phyloP scores from a whole-genome alignment of 2,888 invertebrate species.

The Brachycybe producta region DNA sequence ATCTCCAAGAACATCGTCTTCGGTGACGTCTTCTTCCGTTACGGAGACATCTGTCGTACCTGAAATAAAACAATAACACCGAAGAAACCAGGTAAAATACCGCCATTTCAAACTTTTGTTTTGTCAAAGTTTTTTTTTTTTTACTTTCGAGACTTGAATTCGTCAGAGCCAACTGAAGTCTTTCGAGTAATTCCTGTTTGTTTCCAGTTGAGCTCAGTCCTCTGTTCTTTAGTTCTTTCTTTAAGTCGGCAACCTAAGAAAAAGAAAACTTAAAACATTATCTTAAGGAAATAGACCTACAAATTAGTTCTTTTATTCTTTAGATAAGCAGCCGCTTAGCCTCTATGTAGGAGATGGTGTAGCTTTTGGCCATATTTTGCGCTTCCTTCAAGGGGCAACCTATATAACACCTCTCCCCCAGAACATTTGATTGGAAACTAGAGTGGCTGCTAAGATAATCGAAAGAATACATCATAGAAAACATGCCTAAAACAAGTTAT shows the following conservation, averaged over 20 bases:
- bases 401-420: no score
- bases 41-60: neutral
- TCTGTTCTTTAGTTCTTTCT: neutral
- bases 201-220: conserved; percentile 7
- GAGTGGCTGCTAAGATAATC: no score
- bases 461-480: no score
- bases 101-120: neutral
- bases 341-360: no score
- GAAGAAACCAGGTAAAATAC: neutral
- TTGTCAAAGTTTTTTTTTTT: neutral
- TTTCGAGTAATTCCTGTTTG: conserved; percentile 7
- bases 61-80: neutral
- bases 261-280: neutral
- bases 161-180: neutral
- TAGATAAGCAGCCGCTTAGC: no score
- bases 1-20: conserved; percentile 12
- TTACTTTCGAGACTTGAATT: neutral
- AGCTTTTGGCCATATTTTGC: no score
- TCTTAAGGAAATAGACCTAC: no score
- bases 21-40: conserved; percentile 6
- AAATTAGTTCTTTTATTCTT: no score
- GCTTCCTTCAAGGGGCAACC: no score
- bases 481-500: no score
- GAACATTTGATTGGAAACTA: no score
- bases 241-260: conserved; percentile 10